These are phyloP conservation scores for Dromas ardeola DNA, from an alignment of 2,113 vertebrate genomes.

Conservation along the genomic window DNA sequence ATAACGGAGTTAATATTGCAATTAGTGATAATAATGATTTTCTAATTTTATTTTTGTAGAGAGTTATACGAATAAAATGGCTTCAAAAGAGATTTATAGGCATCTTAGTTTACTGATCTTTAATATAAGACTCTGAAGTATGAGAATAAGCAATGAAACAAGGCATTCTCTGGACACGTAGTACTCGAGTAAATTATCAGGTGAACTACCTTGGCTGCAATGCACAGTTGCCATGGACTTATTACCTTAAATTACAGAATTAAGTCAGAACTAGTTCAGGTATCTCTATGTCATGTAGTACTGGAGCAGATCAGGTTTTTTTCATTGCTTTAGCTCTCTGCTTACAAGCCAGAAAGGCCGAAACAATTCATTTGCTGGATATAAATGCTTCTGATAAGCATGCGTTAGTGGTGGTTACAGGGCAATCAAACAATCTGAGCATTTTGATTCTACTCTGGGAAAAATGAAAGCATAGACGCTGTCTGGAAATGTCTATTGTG, in stretches of 20 bases:
- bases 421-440: background rate
- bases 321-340: background rate
- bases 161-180: background rate
- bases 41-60: background rate
- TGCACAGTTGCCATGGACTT: background rate
- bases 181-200: background rate
- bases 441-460: background rate
- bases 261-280: background rate
- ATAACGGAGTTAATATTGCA: slow-evolving; percentile 13
- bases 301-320: background rate
- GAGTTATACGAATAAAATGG: background rate
- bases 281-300: accelerated
- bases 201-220: background rate
- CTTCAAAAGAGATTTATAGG: background rate
- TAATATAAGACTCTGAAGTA: background rate
- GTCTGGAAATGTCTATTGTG: background rate
- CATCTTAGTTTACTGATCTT: background rate
- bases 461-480: background rate
- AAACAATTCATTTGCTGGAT: background rate
- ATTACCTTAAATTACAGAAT: background rate
- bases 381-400: background rate
- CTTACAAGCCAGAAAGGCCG: background rate
- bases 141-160: background rate
- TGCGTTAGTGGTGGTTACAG: accelerated
- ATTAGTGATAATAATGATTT: background rate